Evolutionary conservation across 2,888 invertebrate genomes (phyloP).

Genomic region (Lordiphosa andalusiaca): DNA sequence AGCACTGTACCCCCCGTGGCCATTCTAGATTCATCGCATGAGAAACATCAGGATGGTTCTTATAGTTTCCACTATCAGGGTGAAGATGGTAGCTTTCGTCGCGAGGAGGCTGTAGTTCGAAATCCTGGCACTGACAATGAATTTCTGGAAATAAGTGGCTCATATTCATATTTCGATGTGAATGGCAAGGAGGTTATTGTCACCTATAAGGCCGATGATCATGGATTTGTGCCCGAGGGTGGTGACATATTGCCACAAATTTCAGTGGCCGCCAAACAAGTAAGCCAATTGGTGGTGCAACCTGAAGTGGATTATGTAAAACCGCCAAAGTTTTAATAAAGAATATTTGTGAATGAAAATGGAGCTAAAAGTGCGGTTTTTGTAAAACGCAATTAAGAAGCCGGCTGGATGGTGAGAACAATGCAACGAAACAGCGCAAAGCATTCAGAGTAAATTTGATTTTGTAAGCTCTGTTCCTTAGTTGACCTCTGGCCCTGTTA

Average conservation of each 20-base stretch:
- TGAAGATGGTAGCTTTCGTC: conserved; percentile 75
- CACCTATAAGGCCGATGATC: conserved; percentile 76
- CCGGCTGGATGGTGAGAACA: too few species aligned
- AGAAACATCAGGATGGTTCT: conserved; percentile 75
- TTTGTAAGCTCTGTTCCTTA: too few species aligned
- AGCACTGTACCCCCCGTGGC: conserved; percentile 47
- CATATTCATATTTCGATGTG: conserved; percentile 76
- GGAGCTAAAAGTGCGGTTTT: conserved; percentile 7
- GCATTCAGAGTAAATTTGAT: too few species aligned
- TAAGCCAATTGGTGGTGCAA: conserved; percentile 52
- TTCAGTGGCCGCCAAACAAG: conserved; percentile 67
- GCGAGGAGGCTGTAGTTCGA: conserved; percentile 73
- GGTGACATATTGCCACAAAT: conserved; percentile 73
- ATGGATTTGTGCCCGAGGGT: conserved; percentile 79
- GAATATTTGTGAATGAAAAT: conserved; percentile 10
- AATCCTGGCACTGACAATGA: conserved; percentile 71
- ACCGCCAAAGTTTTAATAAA: conserved; percentile 46
- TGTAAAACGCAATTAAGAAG: not conserved
- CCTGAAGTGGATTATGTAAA: conserved; percentile 40
- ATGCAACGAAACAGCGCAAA: too few species aligned
- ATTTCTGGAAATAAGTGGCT: conserved; percentile 72
- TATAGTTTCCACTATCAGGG: conserved; percentile 75
- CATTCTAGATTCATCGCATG: conserved; percentile 73
- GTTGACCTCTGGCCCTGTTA: too few species aligned
- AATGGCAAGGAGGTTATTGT: conserved; percentile 77